Evolutionary conservation across 2,113 vertebrate genomes (phyloP), one percentile per base, ranked within the genome.

Genomic region (Prinia subflava): DNA sequence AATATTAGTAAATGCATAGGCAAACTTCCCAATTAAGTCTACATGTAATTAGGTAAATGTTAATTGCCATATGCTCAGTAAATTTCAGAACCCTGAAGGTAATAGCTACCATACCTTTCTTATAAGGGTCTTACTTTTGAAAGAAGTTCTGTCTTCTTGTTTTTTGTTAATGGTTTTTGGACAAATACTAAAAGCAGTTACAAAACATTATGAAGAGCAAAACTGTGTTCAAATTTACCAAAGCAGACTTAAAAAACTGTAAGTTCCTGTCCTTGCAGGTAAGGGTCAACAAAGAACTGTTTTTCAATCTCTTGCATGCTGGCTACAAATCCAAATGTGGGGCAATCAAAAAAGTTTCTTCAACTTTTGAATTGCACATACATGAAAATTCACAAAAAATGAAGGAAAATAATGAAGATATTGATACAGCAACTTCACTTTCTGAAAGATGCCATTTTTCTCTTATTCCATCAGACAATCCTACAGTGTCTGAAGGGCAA

Each of bases 11-110:
- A 89, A 67, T 13, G 6, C 80, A 82, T 57, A 94, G 50, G 60
- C 87, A 97, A 94, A 84, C 27, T 76, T 81, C 62, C 31, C 62
- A 85, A 83, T 89, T 91, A 92, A 94, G 27, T 77, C 59, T 85
- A 90, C 74, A 44, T 85, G 57, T 82, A 92, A 93, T 96, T 91
- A 95, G 87, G 37, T 87, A 65, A 91, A 89, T 62, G 57, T 87
- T 90, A 92, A 91, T 92, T 89, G 67, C 78, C 91, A 85, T 89
- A 92, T 92, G 74, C 42, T 95, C 67, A 39, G 47, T 87, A 60
- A 35, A 46, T 94, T 91, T 78, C 63, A 57, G 92, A 89, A 92
- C 25, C 52, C 57, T 71, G 75, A 94, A 92, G 80, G 94, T 82
- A 75, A 78, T 83, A 82, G 92, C 87, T 95, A 82, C 62, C 49